phyloP scores from a whole-genome alignment of 2,888 invertebrate genomes.

The Carcina quercana region DNA sequence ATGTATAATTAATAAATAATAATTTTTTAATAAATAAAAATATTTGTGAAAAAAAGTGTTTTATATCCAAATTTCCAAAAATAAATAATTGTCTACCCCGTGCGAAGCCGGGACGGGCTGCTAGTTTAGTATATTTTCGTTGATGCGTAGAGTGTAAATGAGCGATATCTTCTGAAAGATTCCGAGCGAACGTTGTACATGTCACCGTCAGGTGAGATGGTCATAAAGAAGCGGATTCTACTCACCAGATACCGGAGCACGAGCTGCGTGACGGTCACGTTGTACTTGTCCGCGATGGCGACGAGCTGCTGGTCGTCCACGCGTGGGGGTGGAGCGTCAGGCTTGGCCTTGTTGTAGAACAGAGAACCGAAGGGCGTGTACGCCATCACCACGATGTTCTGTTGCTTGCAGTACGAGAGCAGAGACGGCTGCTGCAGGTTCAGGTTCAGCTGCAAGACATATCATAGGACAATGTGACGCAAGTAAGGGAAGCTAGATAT shows the following conservation, averaged over 20 bases:
- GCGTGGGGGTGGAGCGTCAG: slow-evolving; percentile 66
- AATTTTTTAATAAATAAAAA: too few relatives aligned
- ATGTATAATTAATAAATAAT: too few relatives aligned
- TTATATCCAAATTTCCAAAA: not conserved
- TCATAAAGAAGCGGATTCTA: too few relatives aligned
- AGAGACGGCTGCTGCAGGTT: slow-evolving; percentile 82
- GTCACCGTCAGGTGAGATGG: not conserved
- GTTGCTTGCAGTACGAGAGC: slow-evolving; percentile 77
- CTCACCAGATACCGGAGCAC: slow-evolving; percentile 78
- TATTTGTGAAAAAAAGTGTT: not conserved
- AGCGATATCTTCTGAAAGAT: too few relatives aligned
- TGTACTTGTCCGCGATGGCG: slow-evolving; percentile 73
- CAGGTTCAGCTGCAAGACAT: slow-evolving; percentile 65
- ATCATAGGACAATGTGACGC: too few relatives aligned
- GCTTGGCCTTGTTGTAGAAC: slow-evolving; percentile 51
- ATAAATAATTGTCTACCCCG: too few relatives aligned
- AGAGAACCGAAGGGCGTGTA: slow-evolving; percentile 83
- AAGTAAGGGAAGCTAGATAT: too few relatives aligned
- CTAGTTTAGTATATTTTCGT: too few relatives aligned
- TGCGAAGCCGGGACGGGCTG: too few relatives aligned
- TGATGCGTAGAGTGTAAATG: too few relatives aligned
- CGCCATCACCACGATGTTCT: slow-evolving; percentile 78
- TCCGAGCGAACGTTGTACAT: too few relatives aligned
- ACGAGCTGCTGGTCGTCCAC: slow-evolving; percentile 69
- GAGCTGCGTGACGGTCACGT: slow-evolving; percentile 79